Percentiles rank a stretch among this genome's conserved stretches.
phyloP scores from a whole-genome alignment of 2,113 vertebrate species.

The Saimiri boliviensis region DNA sequence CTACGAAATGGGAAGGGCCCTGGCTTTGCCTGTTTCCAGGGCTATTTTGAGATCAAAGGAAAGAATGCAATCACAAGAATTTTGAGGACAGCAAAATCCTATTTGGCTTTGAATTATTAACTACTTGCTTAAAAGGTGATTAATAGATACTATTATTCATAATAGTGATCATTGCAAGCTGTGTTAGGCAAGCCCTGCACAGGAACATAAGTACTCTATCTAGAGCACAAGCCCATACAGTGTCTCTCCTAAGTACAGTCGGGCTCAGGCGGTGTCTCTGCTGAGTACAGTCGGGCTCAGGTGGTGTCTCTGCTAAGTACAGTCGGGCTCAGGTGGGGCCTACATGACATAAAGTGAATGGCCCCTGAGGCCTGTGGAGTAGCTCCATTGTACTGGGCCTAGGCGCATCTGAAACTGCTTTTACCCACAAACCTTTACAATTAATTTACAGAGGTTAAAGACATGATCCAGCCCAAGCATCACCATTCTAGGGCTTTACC shows the following conservation, averaged over 20 bases:
- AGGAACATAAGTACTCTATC: not conserved
- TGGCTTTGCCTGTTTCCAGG: not conserved
- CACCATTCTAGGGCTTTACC: not conserved
- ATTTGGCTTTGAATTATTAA: not conserved
- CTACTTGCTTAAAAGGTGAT: not conserved
- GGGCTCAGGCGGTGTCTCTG: too few relatives aligned
- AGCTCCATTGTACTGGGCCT: not conserved
- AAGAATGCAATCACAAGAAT: not conserved
- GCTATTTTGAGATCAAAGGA: not conserved
- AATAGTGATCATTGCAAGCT: not conserved
- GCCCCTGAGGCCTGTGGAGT: not conserved
- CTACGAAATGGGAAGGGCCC: not conserved
- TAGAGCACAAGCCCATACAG: not conserved
- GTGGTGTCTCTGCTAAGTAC: not conserved
- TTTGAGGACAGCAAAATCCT: not conserved
- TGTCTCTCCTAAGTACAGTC: too few relatives aligned
- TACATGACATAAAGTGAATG: not conserved
- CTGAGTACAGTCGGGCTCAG: not conserved
- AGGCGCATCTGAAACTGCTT: not conserved
- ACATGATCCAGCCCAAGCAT: not conserved
- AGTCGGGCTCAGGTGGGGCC: not conserved
- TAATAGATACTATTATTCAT: not conserved
- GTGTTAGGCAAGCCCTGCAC: not conserved
- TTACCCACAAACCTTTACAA: not conserved
- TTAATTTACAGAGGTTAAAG: not conserved